Percentiles rank a stretch among this genome's conserved stretches.
Evolutionary conservation across 2,888 invertebrate genomes (phyloP).

Genomic region (Andrena praecox): DNA sequence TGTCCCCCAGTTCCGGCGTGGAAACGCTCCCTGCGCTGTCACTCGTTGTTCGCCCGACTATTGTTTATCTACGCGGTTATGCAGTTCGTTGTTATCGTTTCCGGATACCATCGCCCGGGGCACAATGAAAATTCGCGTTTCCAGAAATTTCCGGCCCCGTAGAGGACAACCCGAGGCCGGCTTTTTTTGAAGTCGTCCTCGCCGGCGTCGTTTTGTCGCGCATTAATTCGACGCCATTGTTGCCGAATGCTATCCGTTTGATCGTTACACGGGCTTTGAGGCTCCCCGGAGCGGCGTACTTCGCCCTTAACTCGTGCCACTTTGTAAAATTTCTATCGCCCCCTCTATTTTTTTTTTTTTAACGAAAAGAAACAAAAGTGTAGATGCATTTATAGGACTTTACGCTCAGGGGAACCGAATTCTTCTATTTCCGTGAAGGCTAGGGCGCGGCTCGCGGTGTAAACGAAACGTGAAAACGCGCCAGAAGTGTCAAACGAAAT

Average conservation of each 20-base stretch:
- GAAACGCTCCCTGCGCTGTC: conserved; percentile 41
- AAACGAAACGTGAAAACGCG: too few species aligned
- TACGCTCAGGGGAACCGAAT: background rate
- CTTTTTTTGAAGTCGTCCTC: conserved; percentile 22
- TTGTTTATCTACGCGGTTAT: conserved; percentile 58
- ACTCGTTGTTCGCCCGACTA: conserved; percentile 51
- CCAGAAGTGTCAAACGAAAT: too few species aligned
- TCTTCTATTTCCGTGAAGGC: too few species aligned
- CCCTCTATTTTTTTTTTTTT: background rate
- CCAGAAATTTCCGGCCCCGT: conserved; percentile 48
- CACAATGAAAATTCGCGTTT: conserved; percentile 57
- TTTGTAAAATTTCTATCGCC: background rate
- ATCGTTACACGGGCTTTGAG: background rate
- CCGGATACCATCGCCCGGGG: conserved; percentile 46
- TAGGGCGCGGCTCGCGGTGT: too few species aligned
- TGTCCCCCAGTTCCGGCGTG: background rate
- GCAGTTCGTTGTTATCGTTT: conserved; percentile 56
- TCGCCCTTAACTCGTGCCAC: background rate
- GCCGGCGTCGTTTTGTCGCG: conserved; percentile 25
- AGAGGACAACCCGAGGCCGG: conserved; percentile 33
- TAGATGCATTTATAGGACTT: background rate
- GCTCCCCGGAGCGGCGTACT: background rate
- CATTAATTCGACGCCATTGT: conserved; percentile 36
- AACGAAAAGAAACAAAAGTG: background rate
- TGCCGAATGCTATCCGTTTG: conserved; percentile 11